phyloP scores from a whole-genome alignment of 2,888 invertebrate species.

The Schizaphis graminum region DNA sequence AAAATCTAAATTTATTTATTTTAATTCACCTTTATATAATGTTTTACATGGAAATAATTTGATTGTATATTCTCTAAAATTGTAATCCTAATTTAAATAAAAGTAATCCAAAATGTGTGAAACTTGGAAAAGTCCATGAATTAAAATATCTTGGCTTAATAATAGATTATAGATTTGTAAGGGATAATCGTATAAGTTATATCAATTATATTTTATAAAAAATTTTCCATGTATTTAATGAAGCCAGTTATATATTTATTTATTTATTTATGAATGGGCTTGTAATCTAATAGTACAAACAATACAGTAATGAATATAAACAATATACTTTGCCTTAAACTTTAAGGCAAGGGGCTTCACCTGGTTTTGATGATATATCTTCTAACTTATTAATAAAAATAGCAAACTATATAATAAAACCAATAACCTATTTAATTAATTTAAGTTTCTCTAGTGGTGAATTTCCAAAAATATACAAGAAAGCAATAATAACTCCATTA shows the following conservation, averaged over 20 bases:
- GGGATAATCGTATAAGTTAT: neutral
- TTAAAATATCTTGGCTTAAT: neutral
- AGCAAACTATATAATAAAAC: too few species aligned
- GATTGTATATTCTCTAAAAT: neutral
- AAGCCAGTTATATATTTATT: neutral
- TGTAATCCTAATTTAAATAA: neutral
- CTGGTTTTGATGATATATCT: too few species aligned
- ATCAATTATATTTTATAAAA: neutral
- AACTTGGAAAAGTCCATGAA: neutral
- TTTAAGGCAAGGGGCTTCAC: too few species aligned
- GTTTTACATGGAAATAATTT: neutral
- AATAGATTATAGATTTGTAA: neutral
- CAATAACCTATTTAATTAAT: too few species aligned
- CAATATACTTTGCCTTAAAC: too few species aligned
- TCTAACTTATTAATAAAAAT: too few species aligned
- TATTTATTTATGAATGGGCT: too few species aligned
- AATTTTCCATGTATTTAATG: neutral
- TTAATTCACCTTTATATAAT: neutral
- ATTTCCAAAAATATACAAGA: too few species aligned
- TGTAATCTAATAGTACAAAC: too few species aligned
- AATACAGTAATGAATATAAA: too few species aligned
- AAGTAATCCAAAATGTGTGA: neutral
- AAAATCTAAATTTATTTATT: neutral
- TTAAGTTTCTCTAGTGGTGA: too few species aligned
- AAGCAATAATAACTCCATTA: too few species aligned